Conservation (phyloP, 1,140 invertebrate genomes). For the Olivierus martensii region DNA sequence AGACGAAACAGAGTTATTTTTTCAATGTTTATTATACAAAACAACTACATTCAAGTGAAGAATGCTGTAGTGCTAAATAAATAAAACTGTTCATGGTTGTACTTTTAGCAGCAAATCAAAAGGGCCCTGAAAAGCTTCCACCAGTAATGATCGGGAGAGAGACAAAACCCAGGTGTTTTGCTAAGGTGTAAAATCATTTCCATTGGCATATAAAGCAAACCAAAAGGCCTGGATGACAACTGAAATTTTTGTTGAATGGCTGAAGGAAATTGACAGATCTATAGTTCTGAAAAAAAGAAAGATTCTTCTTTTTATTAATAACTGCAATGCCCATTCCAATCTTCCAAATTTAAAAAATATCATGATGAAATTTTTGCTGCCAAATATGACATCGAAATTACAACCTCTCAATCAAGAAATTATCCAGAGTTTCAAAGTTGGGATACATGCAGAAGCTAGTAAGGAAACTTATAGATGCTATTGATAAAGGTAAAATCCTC, state of each 20-base stretch:
- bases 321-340: neutral
- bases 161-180: too few species aligned
- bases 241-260: neutral
- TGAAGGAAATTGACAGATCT: slow-evolving; percentile 1
- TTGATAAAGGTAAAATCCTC: neutral
- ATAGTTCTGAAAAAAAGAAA: neutral
- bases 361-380: neutral
- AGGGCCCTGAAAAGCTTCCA: too few species aligned
- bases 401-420: neutral
- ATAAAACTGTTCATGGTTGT: too few species aligned
- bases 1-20: too few species aligned
- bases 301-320: neutral
- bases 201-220: neutral
- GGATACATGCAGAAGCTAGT: neutral
- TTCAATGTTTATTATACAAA: too few species aligned
- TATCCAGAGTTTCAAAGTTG: neutral
- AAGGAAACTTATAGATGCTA: neutral
- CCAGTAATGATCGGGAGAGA: too few species aligned
- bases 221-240: neutral
- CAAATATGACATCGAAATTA: neutral
- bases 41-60: too few species aligned
- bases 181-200: too few species aligned
- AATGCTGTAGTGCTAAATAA: too few species aligned
- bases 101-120: too few species aligned
- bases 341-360: neutral